These are phyloP conservation scores for Huso huso DNA, from an alignment of 2,797 vertebrate genomes.

Conservation along the genomic window DNA sequence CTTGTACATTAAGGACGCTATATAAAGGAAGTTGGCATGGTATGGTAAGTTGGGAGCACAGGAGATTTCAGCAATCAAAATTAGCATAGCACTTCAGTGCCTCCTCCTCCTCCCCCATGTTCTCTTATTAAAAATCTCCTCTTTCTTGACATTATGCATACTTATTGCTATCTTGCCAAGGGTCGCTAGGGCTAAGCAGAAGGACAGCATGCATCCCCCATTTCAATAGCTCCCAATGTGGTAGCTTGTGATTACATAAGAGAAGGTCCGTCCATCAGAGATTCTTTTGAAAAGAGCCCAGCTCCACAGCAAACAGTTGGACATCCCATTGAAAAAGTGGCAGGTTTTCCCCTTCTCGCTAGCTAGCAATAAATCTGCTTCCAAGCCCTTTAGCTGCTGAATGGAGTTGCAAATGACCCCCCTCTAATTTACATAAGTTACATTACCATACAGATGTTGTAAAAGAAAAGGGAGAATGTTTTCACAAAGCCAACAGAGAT, in stretches of 20 bases:
- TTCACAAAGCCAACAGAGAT: conserved; percentile 41
- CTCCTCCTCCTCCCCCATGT: too few relatives aligned
- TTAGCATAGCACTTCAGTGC: too few relatives aligned
- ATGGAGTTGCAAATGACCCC: conserved; percentile 40
- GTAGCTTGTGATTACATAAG: neutral
- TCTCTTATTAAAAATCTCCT: too few relatives aligned
- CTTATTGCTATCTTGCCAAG: too few relatives aligned
- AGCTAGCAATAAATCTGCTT: conserved; percentile 19
- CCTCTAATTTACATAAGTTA: conserved; percentile 24
- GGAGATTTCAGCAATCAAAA: too few relatives aligned
- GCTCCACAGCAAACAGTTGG: conserved; percentile 28
- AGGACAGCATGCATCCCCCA: too few relatives aligned
- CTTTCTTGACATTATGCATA: too few relatives aligned
- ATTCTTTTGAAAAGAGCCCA: conserved; percentile 18
- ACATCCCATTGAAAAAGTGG: conserved; percentile 3
- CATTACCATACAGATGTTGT: conserved; percentile 74
- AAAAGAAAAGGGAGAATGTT: conserved; percentile 45
- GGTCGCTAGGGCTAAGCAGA: too few relatives aligned
- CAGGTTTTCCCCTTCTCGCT: neutral
- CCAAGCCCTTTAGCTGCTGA: conserved; percentile 24
- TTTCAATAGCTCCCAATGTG: conserved; percentile 1
- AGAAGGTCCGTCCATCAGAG: conserved; percentile 8
- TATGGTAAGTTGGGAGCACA: too few relatives aligned
- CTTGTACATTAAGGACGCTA: too few relatives aligned
- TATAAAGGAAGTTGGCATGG: too few relatives aligned